phyloP scores from a whole-genome alignment of 2,113 vertebrate species.

The Caranx ignobilis region DNA sequence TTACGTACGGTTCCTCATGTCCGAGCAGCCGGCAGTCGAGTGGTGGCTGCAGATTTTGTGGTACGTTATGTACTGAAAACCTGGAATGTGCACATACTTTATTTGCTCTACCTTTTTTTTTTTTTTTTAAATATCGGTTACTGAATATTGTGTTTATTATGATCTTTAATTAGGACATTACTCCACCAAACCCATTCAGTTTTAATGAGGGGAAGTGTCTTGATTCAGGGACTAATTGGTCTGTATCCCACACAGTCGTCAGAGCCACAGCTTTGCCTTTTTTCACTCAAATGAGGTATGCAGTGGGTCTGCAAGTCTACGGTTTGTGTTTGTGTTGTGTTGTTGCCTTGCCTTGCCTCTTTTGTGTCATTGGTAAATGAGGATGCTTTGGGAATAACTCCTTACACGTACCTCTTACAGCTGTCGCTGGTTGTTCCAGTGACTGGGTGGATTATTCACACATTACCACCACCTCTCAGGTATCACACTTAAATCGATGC shows the following conservation, averaged over 20 bases:
- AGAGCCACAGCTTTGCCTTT: conserved; percentile 59
- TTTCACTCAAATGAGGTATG: conserved; percentile 45
- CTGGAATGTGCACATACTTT: conserved; percentile 21
- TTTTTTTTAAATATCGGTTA: neutral
- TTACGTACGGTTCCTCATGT: neutral
- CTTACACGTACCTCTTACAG: conserved; percentile 61
- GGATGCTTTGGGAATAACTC: conserved; percentile 43
- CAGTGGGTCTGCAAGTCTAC: conserved; percentile 37
- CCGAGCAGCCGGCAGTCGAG: conserved; percentile 15
- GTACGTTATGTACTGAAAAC: neutral
- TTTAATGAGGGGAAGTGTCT: conserved; percentile 44
- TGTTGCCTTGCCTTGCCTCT: conserved; percentile 55
- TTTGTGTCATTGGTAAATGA: conserved; percentile 28
- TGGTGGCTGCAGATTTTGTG: conserved; percentile 22
- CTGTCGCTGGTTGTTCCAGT: conserved; percentile 24
- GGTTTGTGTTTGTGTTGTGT: conserved; percentile 46
- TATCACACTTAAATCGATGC: conserved; percentile 36
- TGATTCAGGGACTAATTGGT: conserved; percentile 64
- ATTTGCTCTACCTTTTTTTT: conserved; percentile 15
- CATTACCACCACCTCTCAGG: conserved; percentile 74
- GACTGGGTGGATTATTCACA: conserved; percentile 30
- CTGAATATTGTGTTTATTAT: conserved; percentile 17
- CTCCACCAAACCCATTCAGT: conserved; percentile 18
- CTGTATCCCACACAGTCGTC: conserved; percentile 42
- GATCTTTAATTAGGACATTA: conserved; percentile 7